Evolutionary conservation across 2,113 vertebrate species (phyloP).

Genomic region (Okapia johnstoni): DNA sequence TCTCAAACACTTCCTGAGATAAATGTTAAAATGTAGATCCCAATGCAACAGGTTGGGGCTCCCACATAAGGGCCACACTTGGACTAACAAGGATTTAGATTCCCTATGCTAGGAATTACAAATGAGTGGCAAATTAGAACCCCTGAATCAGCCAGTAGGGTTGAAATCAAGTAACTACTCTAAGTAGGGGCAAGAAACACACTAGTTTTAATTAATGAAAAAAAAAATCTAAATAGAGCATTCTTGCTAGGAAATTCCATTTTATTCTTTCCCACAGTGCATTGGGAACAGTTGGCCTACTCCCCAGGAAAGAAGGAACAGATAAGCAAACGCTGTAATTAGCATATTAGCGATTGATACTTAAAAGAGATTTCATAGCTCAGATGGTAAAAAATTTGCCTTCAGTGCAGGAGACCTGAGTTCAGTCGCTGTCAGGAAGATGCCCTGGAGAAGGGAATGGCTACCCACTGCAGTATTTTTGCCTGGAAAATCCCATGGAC

Average conservation of each 20-base stretch:
- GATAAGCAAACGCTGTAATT: background rate
- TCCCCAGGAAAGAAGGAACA: background rate
- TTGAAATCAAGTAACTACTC: background rate
- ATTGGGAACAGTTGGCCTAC: background rate
- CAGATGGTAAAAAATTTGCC: background rate
- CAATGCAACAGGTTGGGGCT: background rate
- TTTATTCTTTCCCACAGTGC: background rate
- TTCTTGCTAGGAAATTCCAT: background rate
- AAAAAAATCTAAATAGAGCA: background rate
- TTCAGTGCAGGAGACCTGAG: background rate
- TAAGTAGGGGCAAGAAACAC: background rate
- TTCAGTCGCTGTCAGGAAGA: background rate
- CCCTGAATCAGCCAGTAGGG: background rate
- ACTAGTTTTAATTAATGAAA: conserved; percentile 9
- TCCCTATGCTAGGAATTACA: background rate
- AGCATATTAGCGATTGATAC: conserved; percentile 49
- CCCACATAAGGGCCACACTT: background rate
- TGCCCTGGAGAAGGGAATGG: background rate
- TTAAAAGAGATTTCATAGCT: background rate
- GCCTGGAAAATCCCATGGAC: background rate
- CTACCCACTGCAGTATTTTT: background rate
- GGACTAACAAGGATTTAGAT: background rate
- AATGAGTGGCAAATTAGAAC: background rate
- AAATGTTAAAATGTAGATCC: background rate
- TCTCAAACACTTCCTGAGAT: background rate